phyloP scores from a whole-genome alignment of 2,113 vertebrate species.

The Motacilla alba region DNA sequence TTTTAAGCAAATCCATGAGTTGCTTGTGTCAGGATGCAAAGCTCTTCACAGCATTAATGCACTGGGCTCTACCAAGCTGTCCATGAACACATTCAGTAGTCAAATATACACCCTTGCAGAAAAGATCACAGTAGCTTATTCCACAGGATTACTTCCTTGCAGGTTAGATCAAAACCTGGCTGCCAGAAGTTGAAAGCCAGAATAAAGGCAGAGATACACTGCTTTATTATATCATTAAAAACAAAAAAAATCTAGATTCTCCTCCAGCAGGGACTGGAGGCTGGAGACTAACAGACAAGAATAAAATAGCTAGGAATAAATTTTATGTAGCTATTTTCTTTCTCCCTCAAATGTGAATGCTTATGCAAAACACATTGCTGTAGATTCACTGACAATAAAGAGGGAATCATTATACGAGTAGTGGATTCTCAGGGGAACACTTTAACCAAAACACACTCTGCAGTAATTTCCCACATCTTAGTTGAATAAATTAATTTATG shows the following conservation, averaged over 20 bases:
- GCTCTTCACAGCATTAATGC: background rate
- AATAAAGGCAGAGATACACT: background rate
- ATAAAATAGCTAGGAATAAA: conserved; percentile 51
- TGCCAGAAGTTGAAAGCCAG: background rate
- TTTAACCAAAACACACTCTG: conserved; percentile 58
- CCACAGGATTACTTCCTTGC: background rate
- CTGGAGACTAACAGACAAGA: conserved; percentile 40
- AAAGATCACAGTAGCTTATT: background rate
- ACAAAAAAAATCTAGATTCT: background rate
- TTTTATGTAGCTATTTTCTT: conserved; percentile 58
- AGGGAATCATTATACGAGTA: conserved; percentile 54
- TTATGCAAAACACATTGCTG: conserved; percentile 66
- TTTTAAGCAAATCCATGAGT: accelerated
- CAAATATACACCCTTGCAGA: background rate
- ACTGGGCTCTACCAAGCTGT: background rate
- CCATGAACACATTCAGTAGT: background rate
- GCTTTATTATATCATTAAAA: conserved; percentile 10
- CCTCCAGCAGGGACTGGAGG: background rate
- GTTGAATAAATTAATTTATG: conserved; percentile 65
- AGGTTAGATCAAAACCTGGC: background rate
- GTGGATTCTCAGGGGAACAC: conserved; percentile 51
- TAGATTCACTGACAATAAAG: conserved; percentile 59
- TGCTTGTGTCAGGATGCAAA: background rate
- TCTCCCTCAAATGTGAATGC: conserved; percentile 46
- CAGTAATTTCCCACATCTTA: conserved; percentile 53